Percentiles rank a stretch among this genome's conserved stretches.
Conservation (phyloP, 1,140 invertebrate species). For the Camponotus vicinus region DNA sequence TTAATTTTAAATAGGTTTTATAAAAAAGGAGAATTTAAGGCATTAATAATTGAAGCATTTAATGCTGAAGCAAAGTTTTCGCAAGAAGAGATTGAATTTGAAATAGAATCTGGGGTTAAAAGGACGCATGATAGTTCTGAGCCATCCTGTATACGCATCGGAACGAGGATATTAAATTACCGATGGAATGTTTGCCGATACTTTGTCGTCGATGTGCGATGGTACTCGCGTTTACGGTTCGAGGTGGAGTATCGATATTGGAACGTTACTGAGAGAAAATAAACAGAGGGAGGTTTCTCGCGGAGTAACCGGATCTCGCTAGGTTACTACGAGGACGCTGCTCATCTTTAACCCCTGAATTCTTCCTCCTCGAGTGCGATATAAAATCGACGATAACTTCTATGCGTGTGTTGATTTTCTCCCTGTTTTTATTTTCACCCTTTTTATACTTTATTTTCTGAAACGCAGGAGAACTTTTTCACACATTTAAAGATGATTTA, state of each 20-base stretch:
- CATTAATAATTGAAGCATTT: neutral
- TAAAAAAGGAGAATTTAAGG: neutral
- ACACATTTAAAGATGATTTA: neutral
- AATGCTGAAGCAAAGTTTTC: neutral
- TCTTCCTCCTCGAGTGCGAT: conserved; percentile 5
- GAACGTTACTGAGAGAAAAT: conserved; percentile 52
- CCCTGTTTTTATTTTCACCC: neutral
- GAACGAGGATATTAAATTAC: conserved; percentile 61
- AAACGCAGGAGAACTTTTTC: neutral
- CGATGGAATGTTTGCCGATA: conserved; percentile 64
- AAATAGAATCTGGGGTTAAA: conserved; percentile 35
- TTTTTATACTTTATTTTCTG: neutral
- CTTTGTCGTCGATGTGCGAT: conserved; percentile 51
- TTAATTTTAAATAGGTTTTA: neutral
- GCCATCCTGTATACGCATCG: conserved; percentile 47
- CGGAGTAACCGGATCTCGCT: conserved; percentile 46
- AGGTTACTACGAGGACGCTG: conserved; percentile 49
- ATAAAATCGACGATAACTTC: conserved; percentile 29
- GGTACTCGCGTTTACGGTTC: conserved; percentile 41
- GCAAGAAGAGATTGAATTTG: conserved; percentile 6
- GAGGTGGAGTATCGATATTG: conserved; percentile 58
- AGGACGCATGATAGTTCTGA: conserved; percentile 40
- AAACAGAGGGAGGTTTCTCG: conserved; percentile 62
- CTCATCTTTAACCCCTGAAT: conserved; percentile 53
- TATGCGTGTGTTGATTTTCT: neutral